Base-by-base conservation (phyloP, 2,113 vertebrate genomes). In the Passer domesticus region DNA sequence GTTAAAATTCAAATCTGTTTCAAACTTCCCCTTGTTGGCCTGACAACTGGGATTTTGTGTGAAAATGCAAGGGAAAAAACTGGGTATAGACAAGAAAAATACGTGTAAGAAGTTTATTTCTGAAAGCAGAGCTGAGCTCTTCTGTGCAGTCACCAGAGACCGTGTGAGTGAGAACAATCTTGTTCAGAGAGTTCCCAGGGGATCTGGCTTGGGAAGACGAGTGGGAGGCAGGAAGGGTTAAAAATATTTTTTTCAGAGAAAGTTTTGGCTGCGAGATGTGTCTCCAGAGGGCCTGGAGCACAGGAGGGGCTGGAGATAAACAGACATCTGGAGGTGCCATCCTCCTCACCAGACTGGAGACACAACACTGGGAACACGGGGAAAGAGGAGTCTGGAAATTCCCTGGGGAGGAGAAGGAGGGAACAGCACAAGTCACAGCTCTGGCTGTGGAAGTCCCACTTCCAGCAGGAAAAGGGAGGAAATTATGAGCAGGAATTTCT, bases 171-270 rank as follows among this genome's bases (percentile, higher is more conserved):
- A 84, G 66, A 89, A 53, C 3, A 7, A 43, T 13, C 50, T 62
- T 8, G 31, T 46, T 76, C 67, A 35, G 62, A 25, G 4, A n/a
- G 8, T 33, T 56, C 94, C 83, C 53, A 0, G 6, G 63, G 63
- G 81, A 87, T 53, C n/a, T 49, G 86, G 1, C 52, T 49, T 83
- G 83, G 79, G 52, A 35, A 63, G 68, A 70, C 0, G 4, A 81
- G 91, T 56, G 73, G 89, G 77, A 90, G 58, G 79, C 35, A 93
- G 33, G 83, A 83, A 86, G 72, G 55, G 76, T 92, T 95, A 86
- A 78, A 90, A 76, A 59, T 35, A 44, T 23, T 64, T 58, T 58
- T 58, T 66, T 18, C 47, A 46, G 75, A 33, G 53, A 28, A 83
- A 85, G 15, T 15, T 15, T 69, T 75, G 75, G 62, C 75, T 85